These are phyloP conservation scores for Pygmarrhopalites habei DNA, from an alignment of 1,140 invertebrate species.

Conservation along the genomic window DNA sequence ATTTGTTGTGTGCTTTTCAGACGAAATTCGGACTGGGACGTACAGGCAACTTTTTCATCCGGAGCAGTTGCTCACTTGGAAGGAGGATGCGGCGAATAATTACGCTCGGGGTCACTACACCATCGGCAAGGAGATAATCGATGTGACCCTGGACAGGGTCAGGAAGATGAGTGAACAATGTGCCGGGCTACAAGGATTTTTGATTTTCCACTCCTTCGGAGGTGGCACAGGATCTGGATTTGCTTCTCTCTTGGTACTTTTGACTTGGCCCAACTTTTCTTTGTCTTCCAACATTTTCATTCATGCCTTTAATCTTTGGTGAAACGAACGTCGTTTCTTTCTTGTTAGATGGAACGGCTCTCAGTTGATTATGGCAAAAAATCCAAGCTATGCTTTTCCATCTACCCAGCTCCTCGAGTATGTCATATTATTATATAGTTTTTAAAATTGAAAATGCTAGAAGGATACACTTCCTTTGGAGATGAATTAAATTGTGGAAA, in stretches of 20 bases:
- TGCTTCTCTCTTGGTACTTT: conserved; percentile 72
- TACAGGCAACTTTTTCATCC: conserved; percentile 52
- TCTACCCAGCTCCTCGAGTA: conserved; percentile 80
- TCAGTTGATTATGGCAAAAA: too few relatives aligned
- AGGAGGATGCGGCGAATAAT: conserved; percentile 54
- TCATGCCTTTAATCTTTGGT: too few relatives aligned
- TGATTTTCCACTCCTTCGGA: conserved; percentile 86
- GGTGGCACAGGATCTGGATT: conserved; percentile 85
- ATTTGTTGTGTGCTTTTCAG: conserved; percentile 42
- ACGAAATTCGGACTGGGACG: conserved; percentile 49
- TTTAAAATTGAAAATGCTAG: background rate
- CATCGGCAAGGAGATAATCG: background rate
- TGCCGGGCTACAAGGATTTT: conserved; percentile 75
- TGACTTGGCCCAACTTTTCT: too few relatives aligned
- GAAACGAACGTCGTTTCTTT: conserved; percentile 72
- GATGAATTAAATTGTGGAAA: background rate
- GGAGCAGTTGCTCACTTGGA: conserved; percentile 53
- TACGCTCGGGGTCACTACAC: too few relatives aligned
- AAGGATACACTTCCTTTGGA: background rate
- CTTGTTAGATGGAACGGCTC: conserved; percentile 78
- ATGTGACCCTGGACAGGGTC: conserved; percentile 43
- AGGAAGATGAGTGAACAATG: conserved; percentile 78
- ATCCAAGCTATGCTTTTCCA: conserved; percentile 80
- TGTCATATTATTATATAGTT: conserved; percentile 31
- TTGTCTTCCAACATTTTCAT: too few relatives aligned